Percentiles rank a stretch among this genome's conserved stretches.
These are phyloP conservation scores for Gymnocheta viridis DNA, from an alignment of 2,888 invertebrate species.

Conservation along the genomic window DNA sequence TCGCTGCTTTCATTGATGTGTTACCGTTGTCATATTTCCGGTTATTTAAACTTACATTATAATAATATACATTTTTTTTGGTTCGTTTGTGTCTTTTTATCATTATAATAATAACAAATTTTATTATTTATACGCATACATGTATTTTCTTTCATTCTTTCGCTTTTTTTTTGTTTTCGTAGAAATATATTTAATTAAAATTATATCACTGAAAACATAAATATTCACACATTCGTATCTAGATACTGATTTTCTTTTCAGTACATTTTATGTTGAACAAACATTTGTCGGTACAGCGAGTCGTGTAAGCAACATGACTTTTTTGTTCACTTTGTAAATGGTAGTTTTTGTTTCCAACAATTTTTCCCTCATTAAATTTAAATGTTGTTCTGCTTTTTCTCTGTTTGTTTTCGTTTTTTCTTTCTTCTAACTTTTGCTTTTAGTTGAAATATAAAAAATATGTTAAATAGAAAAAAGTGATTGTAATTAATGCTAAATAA, in stretches of 20 bases:
- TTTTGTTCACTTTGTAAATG: slow-evolving; percentile 16
- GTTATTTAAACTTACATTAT: slow-evolving; percentile 53
- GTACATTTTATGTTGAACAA: neutral
- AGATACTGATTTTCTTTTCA: neutral
- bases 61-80: neutral
- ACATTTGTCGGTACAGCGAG: slow-evolving; percentile 10
- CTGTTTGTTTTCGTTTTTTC: neutral
- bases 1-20: slow-evolving; percentile 21
- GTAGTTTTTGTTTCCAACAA: slow-evolving; percentile 4
- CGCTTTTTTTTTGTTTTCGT: neutral
- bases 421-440: slow-evolving; percentile 49
- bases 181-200: slow-evolving; percentile 58
- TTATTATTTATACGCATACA: neutral
- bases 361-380: slow-evolving; percentile 57
- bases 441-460: slow-evolving; percentile 3
- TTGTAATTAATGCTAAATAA: slow-evolving; percentile 27
- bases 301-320: neutral
- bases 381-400: slow-evolving; percentile 65
- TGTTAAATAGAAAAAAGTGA: slow-evolving; percentile 4
- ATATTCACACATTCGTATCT: slow-evolving; percentile 26
- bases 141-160: neutral
- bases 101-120: slow-evolving; percentile 23
- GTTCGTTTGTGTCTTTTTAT: slow-evolving; percentile 23
- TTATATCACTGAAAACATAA: slow-evolving; percentile 31
- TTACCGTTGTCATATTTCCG: slow-evolving; percentile 61